Evolutionary conservation across 2,888 invertebrate species (phyloP), one percentile per base, ranked within the genome.

Genomic region (Acrocyrtus sp.): DNA sequence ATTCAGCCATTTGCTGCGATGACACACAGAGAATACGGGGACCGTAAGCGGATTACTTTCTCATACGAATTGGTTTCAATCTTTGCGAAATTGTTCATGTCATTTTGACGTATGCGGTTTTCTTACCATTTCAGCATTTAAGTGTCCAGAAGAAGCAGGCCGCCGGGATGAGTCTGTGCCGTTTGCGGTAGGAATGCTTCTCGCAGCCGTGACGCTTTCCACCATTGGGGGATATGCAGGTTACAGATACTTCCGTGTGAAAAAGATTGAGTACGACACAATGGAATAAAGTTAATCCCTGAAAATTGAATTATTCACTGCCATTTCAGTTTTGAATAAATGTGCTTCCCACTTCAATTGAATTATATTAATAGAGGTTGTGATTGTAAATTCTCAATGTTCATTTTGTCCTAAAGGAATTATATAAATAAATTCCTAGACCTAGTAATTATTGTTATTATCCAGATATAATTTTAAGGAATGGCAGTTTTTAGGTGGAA

Each of bases 261-360:
- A 94, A 86, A 94, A 94, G 84, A 93, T 95, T 1, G 93, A 95
- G 83, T 95, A 95, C 83, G 94, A 94, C 83, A 93, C 93, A 12
- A 95, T 95, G 94, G 93, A 94, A 85, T 94, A 90, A 86, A 79
- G n/a, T 3, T 29, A 26, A 24, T 6, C 29, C 47, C 17, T 51
- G 6, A 6, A 21, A 62, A 53, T 53, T 41, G 24, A 3, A 8
- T 17, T 29, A 54, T 24, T 17, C 21, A 48, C 12, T 39, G 56
- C 27, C 56, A 22, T 41, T 17, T 8, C 19, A 17, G n/a, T 8
- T 54, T 8, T 34, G 17, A 22, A 51, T 3, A 15, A 27, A 6
- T 29, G 2, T 34, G 53, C 19, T 53, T 53, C n/a, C n/a, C n/a
- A n/a, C n/a, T n/a, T n/a, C n/a, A n/a, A n/a, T n/a, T n/a, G n/a